Evolutionary conservation across 2,888 invertebrate genomes (phyloP).

Genomic region (Lasioglossum zephyrum): DNA sequence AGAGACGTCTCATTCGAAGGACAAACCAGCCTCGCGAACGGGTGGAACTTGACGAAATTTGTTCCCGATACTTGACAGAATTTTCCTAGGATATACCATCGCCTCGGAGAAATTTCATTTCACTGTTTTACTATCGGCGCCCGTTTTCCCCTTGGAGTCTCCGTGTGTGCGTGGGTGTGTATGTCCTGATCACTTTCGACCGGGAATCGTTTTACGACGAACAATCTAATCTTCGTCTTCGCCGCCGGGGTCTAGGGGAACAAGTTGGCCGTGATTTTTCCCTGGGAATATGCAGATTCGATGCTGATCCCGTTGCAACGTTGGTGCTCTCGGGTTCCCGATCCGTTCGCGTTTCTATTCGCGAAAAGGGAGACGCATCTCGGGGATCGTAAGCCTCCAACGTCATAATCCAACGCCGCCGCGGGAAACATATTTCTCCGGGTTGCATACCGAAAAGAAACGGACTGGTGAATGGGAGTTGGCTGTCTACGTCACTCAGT

Average conservation of each 20-base stretch:
- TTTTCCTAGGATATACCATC: constrained; percentile 19
- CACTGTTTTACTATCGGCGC: constrained; percentile 14
- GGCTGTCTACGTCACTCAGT: not conserved
- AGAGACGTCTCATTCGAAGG: not conserved
- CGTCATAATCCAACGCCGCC: constrained; percentile 36
- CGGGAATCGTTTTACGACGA: constrained; percentile 14
- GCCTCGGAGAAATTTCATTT: constrained; percentile 1
- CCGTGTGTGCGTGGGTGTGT: not conserved
- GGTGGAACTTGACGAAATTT: not conserved
- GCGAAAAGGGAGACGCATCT: constrained; percentile 24
- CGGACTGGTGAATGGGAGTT: not conserved
- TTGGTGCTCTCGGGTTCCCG: constrained; percentile 24
- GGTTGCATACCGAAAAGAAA: constrained; percentile 12
- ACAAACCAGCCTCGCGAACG: not conserved
- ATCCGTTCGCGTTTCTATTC: constrained; percentile 13
- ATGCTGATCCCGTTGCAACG: not conserved
- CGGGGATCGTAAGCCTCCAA: constrained; percentile 28
- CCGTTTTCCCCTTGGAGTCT: not conserved
- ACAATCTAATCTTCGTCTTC: constrained; percentile 15
- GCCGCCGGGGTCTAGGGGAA: not conserved
- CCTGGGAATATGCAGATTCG: constrained; percentile 29
- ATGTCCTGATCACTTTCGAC: constrained; percentile 4
- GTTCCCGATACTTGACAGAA: not conserved
- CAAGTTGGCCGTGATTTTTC: constrained; percentile 10
- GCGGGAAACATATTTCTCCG: constrained; percentile 37